These are phyloP conservation scores for Mallotus villosus DNA, from an alignment of 2,797 vertebrate genomes.

Conservation along the genomic window DNA sequence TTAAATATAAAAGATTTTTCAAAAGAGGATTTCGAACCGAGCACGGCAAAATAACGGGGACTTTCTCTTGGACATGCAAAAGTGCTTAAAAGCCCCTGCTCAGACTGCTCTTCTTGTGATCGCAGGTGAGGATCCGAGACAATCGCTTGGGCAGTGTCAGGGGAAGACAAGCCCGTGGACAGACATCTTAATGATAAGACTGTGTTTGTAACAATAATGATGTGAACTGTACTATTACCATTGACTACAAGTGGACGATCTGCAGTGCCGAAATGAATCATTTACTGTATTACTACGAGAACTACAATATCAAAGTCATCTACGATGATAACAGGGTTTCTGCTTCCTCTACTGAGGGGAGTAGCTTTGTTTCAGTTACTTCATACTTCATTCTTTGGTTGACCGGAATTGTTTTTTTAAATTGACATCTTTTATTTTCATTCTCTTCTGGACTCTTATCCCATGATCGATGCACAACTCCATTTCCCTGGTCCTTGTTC, in stretches of 20 bases:
- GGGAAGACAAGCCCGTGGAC: slow-evolving; percentile 25
- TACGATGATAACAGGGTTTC: slow-evolving; percentile 80
- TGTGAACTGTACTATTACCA: slow-evolving; percentile 68
- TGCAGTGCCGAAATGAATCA: slow-evolving; percentile 77
- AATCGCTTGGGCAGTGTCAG: slow-evolving; percentile 49
- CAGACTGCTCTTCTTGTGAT: slow-evolving; percentile 51
- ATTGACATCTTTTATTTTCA: slow-evolving; percentile 59
- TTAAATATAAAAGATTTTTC: slow-evolving; percentile 19
- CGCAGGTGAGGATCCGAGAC: slow-evolving; percentile 55
- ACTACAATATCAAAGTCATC: slow-evolving; percentile 68
- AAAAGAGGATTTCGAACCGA: slow-evolving; percentile 35
- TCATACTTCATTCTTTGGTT: slow-evolving; percentile 45
- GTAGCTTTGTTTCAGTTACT: slow-evolving; percentile 45
- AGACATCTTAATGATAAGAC: slow-evolving; percentile 45
- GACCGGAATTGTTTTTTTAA: slow-evolving; percentile 41
- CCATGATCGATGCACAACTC: slow-evolving; percentile 64
- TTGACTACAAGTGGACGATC: slow-evolving; percentile 57
- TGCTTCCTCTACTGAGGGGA: slow-evolving; percentile 56
- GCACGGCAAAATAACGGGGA: slow-evolving; percentile 39
- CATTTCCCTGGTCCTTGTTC: slow-evolving; percentile 47
- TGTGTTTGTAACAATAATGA: slow-evolving; percentile 69
- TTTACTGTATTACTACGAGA: slow-evolving; percentile 74
- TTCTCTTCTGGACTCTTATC: slow-evolving; percentile 66
- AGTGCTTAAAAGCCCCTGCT: slow-evolving; percentile 42
- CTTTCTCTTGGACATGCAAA: slow-evolving; percentile 45